These are phyloP conservation scores for Andrena marginata DNA, from an alignment of 2,888 invertebrate species.

Conservation along the genomic window DNA sequence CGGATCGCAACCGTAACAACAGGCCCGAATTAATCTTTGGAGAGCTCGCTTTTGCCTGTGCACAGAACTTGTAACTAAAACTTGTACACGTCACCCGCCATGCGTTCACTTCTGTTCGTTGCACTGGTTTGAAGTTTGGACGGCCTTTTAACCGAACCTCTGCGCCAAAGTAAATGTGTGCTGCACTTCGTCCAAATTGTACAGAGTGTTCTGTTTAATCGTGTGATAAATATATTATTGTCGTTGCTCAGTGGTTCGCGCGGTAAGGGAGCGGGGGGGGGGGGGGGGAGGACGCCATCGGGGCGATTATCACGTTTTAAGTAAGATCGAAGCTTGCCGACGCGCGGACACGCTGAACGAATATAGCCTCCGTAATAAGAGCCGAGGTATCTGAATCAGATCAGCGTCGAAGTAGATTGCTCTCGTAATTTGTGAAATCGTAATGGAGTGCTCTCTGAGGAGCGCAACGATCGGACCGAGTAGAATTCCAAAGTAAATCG, in stretches of 20 bases:
- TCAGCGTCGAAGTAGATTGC: conserved; percentile 20
- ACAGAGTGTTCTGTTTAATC: conserved; percentile 44
- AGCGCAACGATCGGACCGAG: not conserved
- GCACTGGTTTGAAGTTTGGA: conserved; percentile 70
- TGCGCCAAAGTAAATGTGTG: conserved; percentile 62
- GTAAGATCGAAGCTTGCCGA: not conserved
- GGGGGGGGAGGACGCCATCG: not conserved
- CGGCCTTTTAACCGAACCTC: conserved; percentile 55
- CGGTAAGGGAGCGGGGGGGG: conserved; percentile 22
- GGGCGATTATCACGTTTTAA: not conserved
- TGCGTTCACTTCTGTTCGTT: conserved; percentile 66
- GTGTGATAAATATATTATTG: conserved; percentile 13
- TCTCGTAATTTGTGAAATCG: conserved; percentile 10
- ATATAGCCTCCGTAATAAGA: not conserved
- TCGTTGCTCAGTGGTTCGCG: not conserved
- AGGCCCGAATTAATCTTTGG: conserved; percentile 29
- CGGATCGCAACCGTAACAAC: conserved; percentile 18
- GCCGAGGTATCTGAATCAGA: not conserved
- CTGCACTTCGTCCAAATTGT: conserved; percentile 62
- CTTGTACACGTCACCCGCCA: conserved; percentile 65
- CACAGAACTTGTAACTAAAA: conserved; percentile 66
- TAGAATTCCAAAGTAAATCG: conserved; percentile 22
- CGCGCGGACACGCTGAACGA: not conserved
- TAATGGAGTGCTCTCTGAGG: conserved; percentile 55
- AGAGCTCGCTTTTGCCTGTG: conserved; percentile 73